Evolutionary conservation across 2,888 invertebrate species (phyloP).

Genomic region (Hybos culiciformis): DNA sequence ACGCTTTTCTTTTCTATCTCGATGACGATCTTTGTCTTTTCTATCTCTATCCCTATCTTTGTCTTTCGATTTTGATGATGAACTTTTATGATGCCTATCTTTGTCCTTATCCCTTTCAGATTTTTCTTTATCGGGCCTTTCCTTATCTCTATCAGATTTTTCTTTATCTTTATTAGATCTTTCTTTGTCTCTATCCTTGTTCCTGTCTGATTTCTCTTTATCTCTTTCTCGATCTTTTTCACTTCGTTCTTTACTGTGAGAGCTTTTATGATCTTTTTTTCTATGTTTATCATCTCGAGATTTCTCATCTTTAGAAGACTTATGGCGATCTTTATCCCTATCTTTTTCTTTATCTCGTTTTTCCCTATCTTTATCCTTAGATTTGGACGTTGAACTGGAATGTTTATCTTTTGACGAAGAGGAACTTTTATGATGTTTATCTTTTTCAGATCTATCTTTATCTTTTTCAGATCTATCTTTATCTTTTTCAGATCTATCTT

Average conservation of each 20-base stretch:
- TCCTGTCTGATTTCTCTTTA: not conserved
- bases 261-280: conserved; percentile 33
- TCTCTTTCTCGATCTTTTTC: not conserved
- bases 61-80: conserved; percentile 23
- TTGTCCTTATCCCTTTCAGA: conserved; percentile 19
- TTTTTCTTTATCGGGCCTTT: conserved; percentile 20
- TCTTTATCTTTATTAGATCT: conserved; percentile 13
- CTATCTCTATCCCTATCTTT: conserved; percentile 28
- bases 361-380: conserved; percentile 26
- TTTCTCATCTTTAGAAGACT: conserved; percentile 27
- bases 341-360: conserved; percentile 16
- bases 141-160: not conserved
- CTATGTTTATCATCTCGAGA: conserved; percentile 26
- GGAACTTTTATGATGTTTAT: conserved; percentile 33
- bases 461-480: too few species aligned
- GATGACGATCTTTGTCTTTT: conserved; percentile 21
- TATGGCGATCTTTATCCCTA: conserved; percentile 7
- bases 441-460: conserved; percentile 18
- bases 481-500: too few species aligned
- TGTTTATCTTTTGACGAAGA: conserved; percentile 18
- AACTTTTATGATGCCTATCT: conserved; percentile 35
- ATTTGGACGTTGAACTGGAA: not conserved
- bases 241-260: conserved; percentile 20
- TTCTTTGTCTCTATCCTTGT: conserved; percentile 9
- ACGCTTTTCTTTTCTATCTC: conserved; percentile 16